Base-by-base conservation (phyloP, 2,888 invertebrate genomes). In the Tribolium freemani region DNA sequence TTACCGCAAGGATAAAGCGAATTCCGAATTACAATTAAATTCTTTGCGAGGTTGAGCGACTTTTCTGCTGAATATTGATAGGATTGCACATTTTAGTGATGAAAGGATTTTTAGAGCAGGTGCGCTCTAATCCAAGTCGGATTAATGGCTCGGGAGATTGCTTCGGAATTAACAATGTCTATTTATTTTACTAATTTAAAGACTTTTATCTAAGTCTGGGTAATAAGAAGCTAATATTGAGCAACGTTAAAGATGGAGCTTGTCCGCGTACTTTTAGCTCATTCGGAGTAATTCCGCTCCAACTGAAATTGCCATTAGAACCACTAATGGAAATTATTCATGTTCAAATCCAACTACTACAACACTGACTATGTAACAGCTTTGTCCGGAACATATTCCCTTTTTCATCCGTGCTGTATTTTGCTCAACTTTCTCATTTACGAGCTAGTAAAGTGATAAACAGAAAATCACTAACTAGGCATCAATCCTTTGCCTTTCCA, bases 1-100 rank as follows among this genome's bases (percentile, higher is more conserved):
- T 64, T 64, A 64, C 64, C 64, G 45, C 57, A 57, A 31, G 57
- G 57, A 57, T 57, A 31, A 58, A 46, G 26, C 53, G 64, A 53
- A 64, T 64, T 64, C 51, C 44, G 58, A 38, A 50, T 50, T 68
- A 58, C 68, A 68, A 68, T 68, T 58, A 58, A 57, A 68, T 68
- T 68, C 68, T 68, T 68, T 30, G 38, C 58, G 30, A 13, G 30
- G 44, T 56, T 8, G 9, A 0, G 8, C n/a, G 38, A 38, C n/a
- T 38, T 38, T n/a, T 46, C 48, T 21, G 13, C 26, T 54, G 54
- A 54, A 54, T 54, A 54, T 54, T 54, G 54, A 54, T 54, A 54
- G 56, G 53, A 30, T 5, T 56, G 56, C 56, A 56, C 38, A 11
- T 31, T 56, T 56, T 56, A 38, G 13, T 56, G 38, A 56, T 38